Conservation (phyloP, 2,888 invertebrate genomes). For the Pseudanteris insignis region DNA sequence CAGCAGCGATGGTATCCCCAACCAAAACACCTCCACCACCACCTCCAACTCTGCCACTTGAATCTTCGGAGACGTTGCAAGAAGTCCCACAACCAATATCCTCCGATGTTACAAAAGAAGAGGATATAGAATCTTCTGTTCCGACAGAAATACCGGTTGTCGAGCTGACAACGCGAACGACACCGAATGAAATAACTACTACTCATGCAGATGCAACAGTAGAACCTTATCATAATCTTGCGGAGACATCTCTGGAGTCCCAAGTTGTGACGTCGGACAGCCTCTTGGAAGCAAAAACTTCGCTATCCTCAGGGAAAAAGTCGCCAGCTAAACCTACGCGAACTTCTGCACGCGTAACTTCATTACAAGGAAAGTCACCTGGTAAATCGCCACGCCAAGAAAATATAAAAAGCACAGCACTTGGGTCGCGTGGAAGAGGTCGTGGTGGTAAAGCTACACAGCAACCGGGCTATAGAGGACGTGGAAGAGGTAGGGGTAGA, state of each 20-base stretch:
- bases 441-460: constrained; percentile 63
- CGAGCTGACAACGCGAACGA: constrained; percentile 6
- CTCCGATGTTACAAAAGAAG: constrained; percentile 59
- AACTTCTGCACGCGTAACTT: constrained; percentile 73
- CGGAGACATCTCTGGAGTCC: too few relatives aligned
- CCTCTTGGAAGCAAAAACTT: constrained; percentile 33
- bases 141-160: constrained; percentile 7
- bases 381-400: constrained; percentile 70
- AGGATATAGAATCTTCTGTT: constrained; percentile 15
- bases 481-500: constrained; percentile 63
- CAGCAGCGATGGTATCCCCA: constrained; percentile 82
- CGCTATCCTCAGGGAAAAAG: constrained; percentile 67
- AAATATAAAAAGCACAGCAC: constrained; percentile 47
- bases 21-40: constrained; percentile 67
- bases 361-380: constrained; percentile 73
- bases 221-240: too few relatives aligned
- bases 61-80: constrained; percentile 8
- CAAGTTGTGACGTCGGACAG: neutral
- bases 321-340: constrained; percentile 72
- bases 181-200: constrained; percentile 11
- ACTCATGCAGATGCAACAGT: too few relatives aligned
- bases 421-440: constrained; percentile 67
- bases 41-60: constrained; percentile 40
- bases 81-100: constrained; percentile 1
- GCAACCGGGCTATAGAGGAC: constrained; percentile 54